Base-by-base conservation (phyloP, 2,113 vertebrate genomes). In the Rhynchopsitta pachyrhyncha region DNA sequence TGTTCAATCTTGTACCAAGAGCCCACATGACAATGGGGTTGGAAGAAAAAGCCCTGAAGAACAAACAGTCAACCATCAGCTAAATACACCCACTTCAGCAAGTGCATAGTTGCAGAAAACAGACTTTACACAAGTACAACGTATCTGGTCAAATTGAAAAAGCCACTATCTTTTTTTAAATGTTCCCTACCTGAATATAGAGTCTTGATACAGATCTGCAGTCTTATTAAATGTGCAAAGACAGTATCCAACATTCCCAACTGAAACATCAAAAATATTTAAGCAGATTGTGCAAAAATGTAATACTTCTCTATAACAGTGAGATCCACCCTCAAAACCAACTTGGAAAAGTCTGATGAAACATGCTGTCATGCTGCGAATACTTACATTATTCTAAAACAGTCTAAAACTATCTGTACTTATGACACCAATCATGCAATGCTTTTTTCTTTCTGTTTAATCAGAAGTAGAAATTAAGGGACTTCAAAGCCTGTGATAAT, bases 1-100 rank as follows among this genome's bases (percentile, higher is more conserved):
- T 83, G 82, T 92, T 92, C 86, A 59, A 94, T 94, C 80, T 50
- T n/a, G 50, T 50, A 93, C 79, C 82, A 74, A 7, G 10, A 81
- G 76, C 88, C 76, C 53, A 81, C 76, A 83, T 59, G 80, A 86
- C 57, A 44, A 90, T 28, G 24, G 13, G 46, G 23, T 10, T 47
- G 69, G 20, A 68, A 67, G 69, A 83, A 66, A 47, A 60, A 50
- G 2, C 5, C 60, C 59, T 49, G 6, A 41, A 92, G 79, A 86
- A 81, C 67, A 90, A 90, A 59, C 59, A 92, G 75, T 86, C 71
- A 67, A 53, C 68, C 63, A 33, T 24, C 53, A 90, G 42, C 82
- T 94, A 83, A 94, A 96, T 71, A 62, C 53, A 93, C 75, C 20
- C 52, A 27, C 31, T 66, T 86, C 69, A 69, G 79, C 59, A 62